Evolutionary conservation across 2,113 vertebrate genomes (phyloP).

Genomic region (Pyxicephalus adspersus): DNA sequence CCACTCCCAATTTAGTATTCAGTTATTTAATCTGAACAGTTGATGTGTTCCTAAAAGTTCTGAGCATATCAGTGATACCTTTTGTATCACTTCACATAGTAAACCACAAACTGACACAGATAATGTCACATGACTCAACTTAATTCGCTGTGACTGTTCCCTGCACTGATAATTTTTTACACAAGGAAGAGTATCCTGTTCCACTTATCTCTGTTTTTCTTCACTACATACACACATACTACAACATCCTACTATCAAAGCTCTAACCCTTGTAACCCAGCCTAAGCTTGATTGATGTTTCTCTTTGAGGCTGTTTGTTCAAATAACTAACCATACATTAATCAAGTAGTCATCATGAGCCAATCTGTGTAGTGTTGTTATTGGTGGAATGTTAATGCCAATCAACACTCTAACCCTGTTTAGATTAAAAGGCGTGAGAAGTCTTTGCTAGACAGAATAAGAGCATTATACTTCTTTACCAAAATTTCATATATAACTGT

Average conservation of each 20-base stretch:
- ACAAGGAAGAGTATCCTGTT: constrained; percentile 33
- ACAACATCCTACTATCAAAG: constrained; percentile 41
- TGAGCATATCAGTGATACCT: too few species aligned
- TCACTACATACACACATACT: constrained; percentile 10
- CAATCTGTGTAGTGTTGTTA: not conserved
- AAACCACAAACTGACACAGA: not conserved
- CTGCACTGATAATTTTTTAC: constrained; percentile 10
- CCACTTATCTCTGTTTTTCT: constrained; percentile 35
- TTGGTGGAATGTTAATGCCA: constrained; percentile 31
- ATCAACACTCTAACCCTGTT: constrained; percentile 15
- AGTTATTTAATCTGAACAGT: not conserved
- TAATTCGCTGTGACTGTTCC: not conserved
- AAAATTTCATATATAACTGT: not conserved
- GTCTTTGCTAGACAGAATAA: not conserved
- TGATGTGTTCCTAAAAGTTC: not conserved
- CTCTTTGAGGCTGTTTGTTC: constrained; percentile 1
- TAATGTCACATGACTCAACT: not conserved
- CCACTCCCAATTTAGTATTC: not conserved
- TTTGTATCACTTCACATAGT: not conserved
- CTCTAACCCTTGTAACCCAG: constrained; percentile 31
- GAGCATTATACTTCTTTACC: constrained; percentile 1
- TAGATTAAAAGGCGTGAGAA: not conserved
- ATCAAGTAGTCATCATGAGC: constrained; percentile 23
- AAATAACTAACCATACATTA: constrained; percentile 9
- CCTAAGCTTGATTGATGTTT: constrained; percentile 25